phyloP scores from a whole-genome alignment of 2,888 invertebrate genomes.

The Erynnis tages region DNA sequence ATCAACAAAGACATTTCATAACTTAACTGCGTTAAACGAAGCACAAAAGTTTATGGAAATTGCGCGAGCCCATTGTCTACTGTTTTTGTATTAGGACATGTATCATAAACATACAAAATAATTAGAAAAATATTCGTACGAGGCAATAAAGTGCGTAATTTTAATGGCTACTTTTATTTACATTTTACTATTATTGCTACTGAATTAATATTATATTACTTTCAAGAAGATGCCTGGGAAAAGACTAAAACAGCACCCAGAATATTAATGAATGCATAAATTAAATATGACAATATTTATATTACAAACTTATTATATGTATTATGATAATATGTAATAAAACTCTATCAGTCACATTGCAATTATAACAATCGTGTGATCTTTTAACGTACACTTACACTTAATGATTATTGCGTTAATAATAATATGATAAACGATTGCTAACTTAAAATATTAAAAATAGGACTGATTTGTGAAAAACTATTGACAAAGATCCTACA shows the following conservation, averaged over 20 bases:
- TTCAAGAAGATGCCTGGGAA: no score
- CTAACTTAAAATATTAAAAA: no score
- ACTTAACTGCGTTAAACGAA: constrained; percentile 26
- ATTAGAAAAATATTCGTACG: constrained; percentile 14
- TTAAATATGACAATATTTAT: no score
- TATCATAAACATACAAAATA: constrained; percentile 24
- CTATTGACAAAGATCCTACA: no score
- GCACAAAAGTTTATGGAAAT: constrained; percentile 28
- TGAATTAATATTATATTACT: neutral
- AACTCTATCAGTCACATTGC: neutral
- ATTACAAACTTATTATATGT: no score
- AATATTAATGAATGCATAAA: no score
- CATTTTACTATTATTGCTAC: neutral
- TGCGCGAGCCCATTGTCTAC: constrained; percentile 28
- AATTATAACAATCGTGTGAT: neutral
- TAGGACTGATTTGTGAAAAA: no score
- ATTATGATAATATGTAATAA: no score
- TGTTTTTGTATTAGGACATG: constrained; percentile 19
- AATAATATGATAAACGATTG: no score
- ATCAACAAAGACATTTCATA: constrained; percentile 27
- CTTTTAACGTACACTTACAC: no score
- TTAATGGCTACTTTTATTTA: neutral
- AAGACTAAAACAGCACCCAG: no score
- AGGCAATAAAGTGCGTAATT: constrained; percentile 3
- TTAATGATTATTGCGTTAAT: no score